A percentile compares a stretch with the other conserved stretches of the same genome.
These are phyloP conservation scores for Lomographa bimaculata DNA, from an alignment of 2,888 invertebrate species.

Conservation along the genomic window DNA sequence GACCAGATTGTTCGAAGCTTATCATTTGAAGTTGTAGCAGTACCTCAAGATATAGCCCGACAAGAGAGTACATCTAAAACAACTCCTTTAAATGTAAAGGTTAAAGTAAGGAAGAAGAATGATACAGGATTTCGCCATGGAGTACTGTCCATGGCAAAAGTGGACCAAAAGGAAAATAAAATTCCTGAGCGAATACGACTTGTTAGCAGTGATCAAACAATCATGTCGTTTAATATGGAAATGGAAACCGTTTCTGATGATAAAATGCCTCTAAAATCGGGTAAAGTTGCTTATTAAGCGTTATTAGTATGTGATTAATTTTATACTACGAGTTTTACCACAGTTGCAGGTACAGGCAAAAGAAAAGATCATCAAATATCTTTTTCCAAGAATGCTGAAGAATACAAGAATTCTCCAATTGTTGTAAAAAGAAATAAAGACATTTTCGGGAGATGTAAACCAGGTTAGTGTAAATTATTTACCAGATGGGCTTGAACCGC, in stretches of 20 bases:
- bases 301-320: no score
- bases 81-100: slow-evolving; percentile 61
- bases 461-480: slow-evolving; percentile 44
- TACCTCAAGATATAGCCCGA: slow-evolving; percentile 44
- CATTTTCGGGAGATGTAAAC: slow-evolving; percentile 69
- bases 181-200: slow-evolving; percentile 48
- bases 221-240: slow-evolving; percentile 65
- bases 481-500: no score
- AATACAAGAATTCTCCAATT: slow-evolving; percentile 21
- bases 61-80: slow-evolving; percentile 36
- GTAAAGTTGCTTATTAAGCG: no score
- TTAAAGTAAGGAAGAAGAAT: slow-evolving; percentile 60
- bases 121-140: slow-evolving; percentile 39
- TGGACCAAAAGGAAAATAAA: slow-evolving; percentile 26
- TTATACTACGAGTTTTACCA: no score
- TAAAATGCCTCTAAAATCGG: slow-evolving; percentile 40
- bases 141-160: slow-evolving; percentile 47
- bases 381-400: slow-evolving; percentile 40
- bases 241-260: slow-evolving; percentile 55
- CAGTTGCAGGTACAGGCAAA: slow-evolving; percentile 4
- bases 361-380: slow-evolving; percentile 4
- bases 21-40: slow-evolving; percentile 62
- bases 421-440: slow-evolving; percentile 38
- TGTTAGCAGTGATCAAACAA: slow-evolving; percentile 66
- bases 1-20: slow-evolving; percentile 54